phyloP scores from a whole-genome alignment of 1,140 invertebrate genomes.

The Mizuhopecten yessoensis region DNA sequence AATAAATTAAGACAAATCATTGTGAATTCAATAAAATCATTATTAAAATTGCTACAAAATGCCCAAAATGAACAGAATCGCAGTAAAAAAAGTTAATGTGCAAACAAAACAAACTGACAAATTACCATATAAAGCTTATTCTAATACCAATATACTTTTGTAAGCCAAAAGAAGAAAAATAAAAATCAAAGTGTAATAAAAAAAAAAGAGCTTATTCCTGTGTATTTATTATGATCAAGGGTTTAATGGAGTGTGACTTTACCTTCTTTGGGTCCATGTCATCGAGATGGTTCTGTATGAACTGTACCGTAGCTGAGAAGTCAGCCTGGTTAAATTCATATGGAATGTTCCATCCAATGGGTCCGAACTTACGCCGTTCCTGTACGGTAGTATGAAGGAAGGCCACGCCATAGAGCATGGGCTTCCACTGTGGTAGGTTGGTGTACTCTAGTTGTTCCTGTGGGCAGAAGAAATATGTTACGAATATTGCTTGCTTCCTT shows the following conservation, averaged over 20 bases:
- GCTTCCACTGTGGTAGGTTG: constrained; percentile 96
- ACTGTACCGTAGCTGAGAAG: constrained; percentile 97
- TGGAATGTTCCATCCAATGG: constrained; percentile 97
- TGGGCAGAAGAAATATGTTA: constrained; percentile 6
- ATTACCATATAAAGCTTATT: too few species aligned
- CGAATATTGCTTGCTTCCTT: neutral
- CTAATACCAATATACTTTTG: too few species aligned
- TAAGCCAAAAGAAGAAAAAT: too few species aligned
- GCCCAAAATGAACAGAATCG: too few species aligned
- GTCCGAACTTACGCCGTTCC: constrained; percentile 96
- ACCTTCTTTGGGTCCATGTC: constrained; percentile 98
- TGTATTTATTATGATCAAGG: too few species aligned
- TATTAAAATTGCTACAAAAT: neutral
- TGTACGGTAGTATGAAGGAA: constrained; percentile 88
- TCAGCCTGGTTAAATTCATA: constrained; percentile 99
- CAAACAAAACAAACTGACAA: too few species aligned
- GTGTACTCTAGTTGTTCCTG: constrained; percentile 95
- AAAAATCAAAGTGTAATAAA: too few species aligned
- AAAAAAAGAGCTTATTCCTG: too few species aligned
- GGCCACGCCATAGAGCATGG: constrained; percentile 95
- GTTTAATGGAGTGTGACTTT: constrained; percentile 37
- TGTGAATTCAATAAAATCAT: too few species aligned
- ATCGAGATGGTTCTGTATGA: constrained; percentile 98
- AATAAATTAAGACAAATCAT: neutral
- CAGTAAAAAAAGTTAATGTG: too few species aligned